phyloP scores from a whole-genome alignment of 2,113 vertebrate genomes.

The Dissostichus mawsoni region DNA sequence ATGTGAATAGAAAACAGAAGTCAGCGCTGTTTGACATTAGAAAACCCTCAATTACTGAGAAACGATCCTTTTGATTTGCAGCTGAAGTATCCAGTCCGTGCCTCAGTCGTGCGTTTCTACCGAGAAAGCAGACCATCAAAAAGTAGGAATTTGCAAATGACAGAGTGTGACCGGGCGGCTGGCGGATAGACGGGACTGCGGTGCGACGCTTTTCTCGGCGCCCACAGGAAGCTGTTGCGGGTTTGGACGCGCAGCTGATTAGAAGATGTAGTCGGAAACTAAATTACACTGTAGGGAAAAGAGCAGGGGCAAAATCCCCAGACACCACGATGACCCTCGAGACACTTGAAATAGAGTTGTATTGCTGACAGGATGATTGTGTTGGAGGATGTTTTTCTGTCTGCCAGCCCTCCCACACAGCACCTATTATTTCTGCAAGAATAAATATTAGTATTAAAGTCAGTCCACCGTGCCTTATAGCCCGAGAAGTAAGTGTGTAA shows the following conservation, averaged over 20 bases:
- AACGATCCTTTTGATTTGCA: constrained; percentile 61
- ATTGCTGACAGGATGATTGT: constrained; percentile 56
- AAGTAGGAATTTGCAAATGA: constrained; percentile 80
- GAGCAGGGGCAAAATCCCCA: constrained; percentile 25
- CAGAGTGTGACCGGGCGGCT: constrained; percentile 63
- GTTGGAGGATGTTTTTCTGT: constrained; percentile 5
- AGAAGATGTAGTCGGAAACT: constrained; percentile 68
- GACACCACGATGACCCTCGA: constrained; percentile 30
- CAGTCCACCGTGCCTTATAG: constrained; percentile 18
- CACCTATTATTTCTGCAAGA: constrained; percentile 46
- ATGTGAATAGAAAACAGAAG: constrained; percentile 47
- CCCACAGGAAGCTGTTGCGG: constrained; percentile 73
- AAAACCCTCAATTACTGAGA: constrained; percentile 59
- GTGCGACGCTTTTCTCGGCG: constrained; percentile 43
- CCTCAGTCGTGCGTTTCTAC: constrained; percentile 40
- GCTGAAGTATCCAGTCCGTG: constrained; percentile 37
- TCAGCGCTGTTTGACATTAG: constrained; percentile 21
- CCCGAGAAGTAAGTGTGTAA: no score
- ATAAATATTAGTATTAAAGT: constrained; percentile 59
- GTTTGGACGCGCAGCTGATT: constrained; percentile 68
- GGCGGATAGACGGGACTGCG: constrained; percentile 51
- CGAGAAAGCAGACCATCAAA: constrained; percentile 58
- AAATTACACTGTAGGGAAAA: constrained; percentile 70
- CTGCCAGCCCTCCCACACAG: constrained; percentile 3
- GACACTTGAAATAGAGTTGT: constrained; percentile 61